Evolutionary conservation across 2,113 vertebrate species (phyloP), one percentile per base, ranked within the genome.

Genomic region (Aspidoscelis tigris): DNA sequence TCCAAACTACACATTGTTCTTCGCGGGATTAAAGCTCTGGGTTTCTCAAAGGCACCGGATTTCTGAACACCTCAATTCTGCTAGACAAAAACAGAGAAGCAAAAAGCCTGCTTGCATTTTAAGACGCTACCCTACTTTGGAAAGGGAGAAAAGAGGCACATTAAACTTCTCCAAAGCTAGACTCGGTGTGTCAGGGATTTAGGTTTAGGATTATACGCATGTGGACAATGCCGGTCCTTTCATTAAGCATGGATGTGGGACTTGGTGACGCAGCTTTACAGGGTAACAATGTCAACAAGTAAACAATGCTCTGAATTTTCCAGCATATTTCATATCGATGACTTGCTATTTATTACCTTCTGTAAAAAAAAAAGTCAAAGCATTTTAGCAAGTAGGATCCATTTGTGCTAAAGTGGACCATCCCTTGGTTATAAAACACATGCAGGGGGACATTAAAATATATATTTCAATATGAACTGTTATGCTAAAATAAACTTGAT

Each of bases 401-500:
- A 24, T 78, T 72, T 41, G 24, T 39, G 24, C 33, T 61, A 43
- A 84, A 4, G 18, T 61, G 58, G 12, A 16, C 58, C 58, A 61
- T 12, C 58, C 14, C 18, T 18, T 61, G 18, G 58, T 61, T 61
- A 61, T 61, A 61, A 61, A 61, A 16, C 14, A 61, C 58, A 61
- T 61, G 58, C 12, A 61, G 47, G 47, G 47, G 8, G 18, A 61
- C 72, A 72, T 39, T 39, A 65, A 50, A 84, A 78, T 22, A 78
- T 20, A 76, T 26, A 76, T 76, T 76, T 83, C 50, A 41, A 8
- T 79, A 76, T 55, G 72, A 86, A 73, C 58, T 80, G 71, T 85
- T 41, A 55, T 33, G 64, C 44, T n/a, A 44, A 73, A 61, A 69
- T 85, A 92, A 94, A 95, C 91, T 93, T 93, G 86, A 55, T 91